phyloP scores from a whole-genome alignment of 1,140 invertebrate species.

The Heliconius melpomene region DNA sequence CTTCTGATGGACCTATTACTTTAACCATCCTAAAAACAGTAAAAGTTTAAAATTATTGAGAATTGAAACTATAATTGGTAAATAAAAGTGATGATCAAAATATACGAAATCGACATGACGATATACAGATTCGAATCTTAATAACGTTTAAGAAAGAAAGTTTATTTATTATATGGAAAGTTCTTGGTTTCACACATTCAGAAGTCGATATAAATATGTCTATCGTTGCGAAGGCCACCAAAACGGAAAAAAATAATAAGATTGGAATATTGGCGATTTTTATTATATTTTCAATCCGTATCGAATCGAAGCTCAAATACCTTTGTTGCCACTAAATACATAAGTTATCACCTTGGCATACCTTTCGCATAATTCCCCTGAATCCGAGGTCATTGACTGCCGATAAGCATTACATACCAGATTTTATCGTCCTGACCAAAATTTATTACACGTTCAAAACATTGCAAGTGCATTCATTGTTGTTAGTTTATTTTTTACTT shows the following conservation, averaged over 20 bases:
- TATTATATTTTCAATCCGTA: slow-evolving; percentile 8
- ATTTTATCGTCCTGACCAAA: slow-evolving; percentile 36
- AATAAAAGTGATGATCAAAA: not conserved
- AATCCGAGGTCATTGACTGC: slow-evolving; percentile 63
- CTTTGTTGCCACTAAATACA: slow-evolving; percentile 41
- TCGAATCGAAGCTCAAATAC: slow-evolving; percentile 25
- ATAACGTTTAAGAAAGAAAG: not conserved
- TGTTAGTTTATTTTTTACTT: slow-evolving; percentile 7
- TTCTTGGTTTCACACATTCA: not conserved
- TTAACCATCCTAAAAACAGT: not conserved
- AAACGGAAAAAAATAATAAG: not conserved
- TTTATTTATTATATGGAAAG: not conserved
- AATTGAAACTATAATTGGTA: not conserved
- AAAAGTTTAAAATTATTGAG: not conserved
- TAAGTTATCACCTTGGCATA: slow-evolving; percentile 70
- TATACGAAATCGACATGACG: not conserved
- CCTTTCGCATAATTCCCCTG: slow-evolving; percentile 59
- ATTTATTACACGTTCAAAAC: slow-evolving; percentile 33
- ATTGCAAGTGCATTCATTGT: slow-evolving; percentile 27
- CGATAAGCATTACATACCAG: slow-evolving; percentile 37
- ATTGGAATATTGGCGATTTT: not conserved
- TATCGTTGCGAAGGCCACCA: not conserved
- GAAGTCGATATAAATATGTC: not conserved
- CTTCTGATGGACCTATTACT: slow-evolving; percentile 6
- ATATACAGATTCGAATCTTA: not conserved